Evolutionary conservation across 2,888 invertebrate genomes (phyloP).

Genomic region (Habroteleia sp.): DNA sequence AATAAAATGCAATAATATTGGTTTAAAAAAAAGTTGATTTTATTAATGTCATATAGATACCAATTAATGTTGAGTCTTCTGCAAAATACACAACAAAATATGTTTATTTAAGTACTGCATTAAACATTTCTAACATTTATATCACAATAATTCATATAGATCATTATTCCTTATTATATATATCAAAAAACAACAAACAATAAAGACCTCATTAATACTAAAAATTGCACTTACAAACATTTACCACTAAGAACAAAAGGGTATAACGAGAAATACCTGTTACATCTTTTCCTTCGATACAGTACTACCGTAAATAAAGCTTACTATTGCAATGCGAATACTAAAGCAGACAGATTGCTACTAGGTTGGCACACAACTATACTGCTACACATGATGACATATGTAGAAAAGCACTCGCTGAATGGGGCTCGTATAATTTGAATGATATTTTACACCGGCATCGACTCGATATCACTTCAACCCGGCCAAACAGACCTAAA

Average conservation of each 20-base stretch:
- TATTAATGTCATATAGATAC: no score
- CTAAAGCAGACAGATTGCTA: slow-evolving; percentile 20
- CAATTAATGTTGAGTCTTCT: no score
- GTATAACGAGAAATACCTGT: slow-evolving; percentile 45
- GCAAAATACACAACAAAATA: no score
- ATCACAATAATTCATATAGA: no score
- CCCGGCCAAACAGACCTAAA: slow-evolving; percentile 58
- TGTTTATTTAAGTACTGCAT: no score
- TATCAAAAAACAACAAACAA: not conserved
- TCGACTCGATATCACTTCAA: slow-evolving; percentile 33
- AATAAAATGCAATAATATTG: no score
- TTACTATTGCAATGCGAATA: slow-evolving; percentile 23
- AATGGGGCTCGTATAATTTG: slow-evolving; percentile 18
- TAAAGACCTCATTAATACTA: not conserved
- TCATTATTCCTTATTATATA: no score
- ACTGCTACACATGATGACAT: slow-evolving; percentile 10
- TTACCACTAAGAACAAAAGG: slow-evolving; percentile 17
- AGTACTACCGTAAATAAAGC: slow-evolving; percentile 47
- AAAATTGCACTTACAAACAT: not conserved
- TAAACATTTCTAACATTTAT: no score
- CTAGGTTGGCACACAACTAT: slow-evolving; percentile 4
- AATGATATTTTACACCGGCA: slow-evolving; percentile 39
- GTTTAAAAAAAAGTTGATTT: no score
- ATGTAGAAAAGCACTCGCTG: slow-evolving; percentile 16
- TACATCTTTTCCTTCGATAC: slow-evolving; percentile 43